Evolutionary conservation across 2,113 vertebrate genomes (phyloP).

Genomic region (Paradoxurus hermaphroditus): DNA sequence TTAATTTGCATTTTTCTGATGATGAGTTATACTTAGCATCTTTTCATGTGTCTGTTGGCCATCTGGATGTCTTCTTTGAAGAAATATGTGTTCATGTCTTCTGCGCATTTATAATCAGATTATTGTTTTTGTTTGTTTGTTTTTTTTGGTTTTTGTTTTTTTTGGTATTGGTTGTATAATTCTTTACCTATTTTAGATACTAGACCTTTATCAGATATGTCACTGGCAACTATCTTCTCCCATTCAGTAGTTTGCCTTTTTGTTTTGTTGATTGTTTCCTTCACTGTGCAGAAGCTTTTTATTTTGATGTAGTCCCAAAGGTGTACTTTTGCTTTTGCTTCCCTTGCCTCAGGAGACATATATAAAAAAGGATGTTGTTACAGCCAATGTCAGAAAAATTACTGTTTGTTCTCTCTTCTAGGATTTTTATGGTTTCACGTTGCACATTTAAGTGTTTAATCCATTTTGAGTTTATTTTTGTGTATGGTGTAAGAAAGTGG

Average conservation of each 20-base stretch:
- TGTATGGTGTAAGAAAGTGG: not conserved
- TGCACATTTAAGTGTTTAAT: not conserved
- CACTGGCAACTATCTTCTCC: not conserved
- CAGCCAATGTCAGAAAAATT: not conserved
- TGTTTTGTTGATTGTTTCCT: not conserved
- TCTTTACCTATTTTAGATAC: not conserved
- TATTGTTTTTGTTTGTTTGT: not conserved
- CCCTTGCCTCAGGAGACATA: not conserved
- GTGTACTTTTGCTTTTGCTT: not conserved
- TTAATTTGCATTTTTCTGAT: not conserved
- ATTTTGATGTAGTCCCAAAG: not conserved
- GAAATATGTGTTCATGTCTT: not conserved
- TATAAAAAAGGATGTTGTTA: not conserved
- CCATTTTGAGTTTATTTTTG: not conserved
- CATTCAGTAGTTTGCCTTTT: not conserved
- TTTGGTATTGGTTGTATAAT: not conserved
- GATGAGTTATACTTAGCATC: not conserved
- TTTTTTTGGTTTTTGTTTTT: too few relatives aligned
- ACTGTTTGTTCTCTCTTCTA: not conserved
- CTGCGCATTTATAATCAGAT: not conserved
- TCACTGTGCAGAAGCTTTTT: not conserved
- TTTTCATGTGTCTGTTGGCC: not conserved
- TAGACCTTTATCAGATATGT: not conserved
- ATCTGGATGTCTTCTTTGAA: not conserved
- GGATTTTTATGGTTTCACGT: not conserved